Evolutionary conservation across 1,140 invertebrate genomes (phyloP), one percentile per base, ranked within the genome.

Genomic region (Drosophila lacertosa): DNA sequence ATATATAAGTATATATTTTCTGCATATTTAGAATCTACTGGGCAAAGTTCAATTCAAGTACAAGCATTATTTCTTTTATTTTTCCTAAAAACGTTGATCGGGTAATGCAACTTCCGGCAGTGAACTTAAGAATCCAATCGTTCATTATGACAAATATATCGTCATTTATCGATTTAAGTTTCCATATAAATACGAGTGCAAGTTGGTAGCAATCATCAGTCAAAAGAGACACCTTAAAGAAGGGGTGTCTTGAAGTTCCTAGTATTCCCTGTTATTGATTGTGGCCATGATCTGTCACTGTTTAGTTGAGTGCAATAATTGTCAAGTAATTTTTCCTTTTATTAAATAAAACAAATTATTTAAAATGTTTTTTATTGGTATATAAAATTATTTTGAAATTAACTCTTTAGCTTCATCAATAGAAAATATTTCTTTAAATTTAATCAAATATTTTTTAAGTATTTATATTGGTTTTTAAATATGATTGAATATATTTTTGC

Each of bases 191-290:
- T 47, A 47, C 13, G n/a, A 6, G 42, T 5, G 11, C 10, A 16
- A 11, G 6, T 47, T 35, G 6, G 13, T 1, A 7, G 7, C 1
- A 4, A 10, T 24, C 29, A 6, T 22, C 20, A 59, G 26, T 47
- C 18, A 13, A 16, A 22, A 54, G 11, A 39, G 37, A 16, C 18
- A 24, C 35, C 7, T 54, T 4, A 22, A 47, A 59, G 20, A 4
- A 35, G 18, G 6, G 11, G 10, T 13, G 47, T 37, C 42, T 47
- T 59, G 55, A 59, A 59, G 32, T 59, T 59, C 29, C 9, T 59
- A 24, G 40, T 59, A 9, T 47, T 47, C 20, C 20, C 29, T 47
- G 2, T 18, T 59, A 13, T 4, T 59, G 9, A 42, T 59, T 3
- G 29, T 45, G 29, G 55, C 26, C 42, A 16, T 59, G 9, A 22